These are phyloP conservation scores for Drosophila albomicans DNA, from an alignment of 1,140 invertebrate species.

Conservation along the genomic window DNA sequence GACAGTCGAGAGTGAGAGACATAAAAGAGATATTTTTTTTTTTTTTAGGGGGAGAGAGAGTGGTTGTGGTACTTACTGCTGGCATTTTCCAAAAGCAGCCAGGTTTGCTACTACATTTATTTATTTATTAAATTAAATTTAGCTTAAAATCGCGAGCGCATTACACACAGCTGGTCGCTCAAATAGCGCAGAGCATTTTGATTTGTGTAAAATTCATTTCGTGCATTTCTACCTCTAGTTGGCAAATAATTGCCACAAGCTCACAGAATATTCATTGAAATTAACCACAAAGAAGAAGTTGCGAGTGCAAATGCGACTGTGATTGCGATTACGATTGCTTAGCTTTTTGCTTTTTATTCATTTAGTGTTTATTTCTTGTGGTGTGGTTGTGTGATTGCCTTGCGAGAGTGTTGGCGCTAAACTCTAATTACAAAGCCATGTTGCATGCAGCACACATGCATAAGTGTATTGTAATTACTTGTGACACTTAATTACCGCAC, in stretches of 20 bases:
- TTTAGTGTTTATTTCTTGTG: background rate
- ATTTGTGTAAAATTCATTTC: conserved; percentile 11
- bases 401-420: conserved; percentile 59
- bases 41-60: background rate
- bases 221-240: conserved; percentile 14
- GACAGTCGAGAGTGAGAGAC: conserved; percentile 4
- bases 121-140: conserved; percentile 10
- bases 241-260: conserved; percentile 67
- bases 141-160: background rate
- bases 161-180: background rate
- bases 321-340: conserved; percentile 13
- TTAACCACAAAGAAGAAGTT: conserved; percentile 42
- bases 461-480: conserved; percentile 84
- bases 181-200: conserved; percentile 6
- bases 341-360: conserved; percentile 19
- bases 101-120: conserved; percentile 12
- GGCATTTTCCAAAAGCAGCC: conserved; percentile 11
- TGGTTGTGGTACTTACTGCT: conserved; percentile 13
- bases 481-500: conserved; percentile 81
- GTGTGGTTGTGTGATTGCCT: too few relatives aligned
- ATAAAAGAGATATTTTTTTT: background rate
- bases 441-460: conserved; percentile 63
- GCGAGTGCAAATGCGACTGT: background rate
- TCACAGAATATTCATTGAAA: conserved; percentile 73
- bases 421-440: conserved; percentile 79